Evolutionary conservation across 2,888 invertebrate genomes (phyloP), one percentile per base, ranked within the genome.

Genomic region (Drosophila neonasuta): DNA sequence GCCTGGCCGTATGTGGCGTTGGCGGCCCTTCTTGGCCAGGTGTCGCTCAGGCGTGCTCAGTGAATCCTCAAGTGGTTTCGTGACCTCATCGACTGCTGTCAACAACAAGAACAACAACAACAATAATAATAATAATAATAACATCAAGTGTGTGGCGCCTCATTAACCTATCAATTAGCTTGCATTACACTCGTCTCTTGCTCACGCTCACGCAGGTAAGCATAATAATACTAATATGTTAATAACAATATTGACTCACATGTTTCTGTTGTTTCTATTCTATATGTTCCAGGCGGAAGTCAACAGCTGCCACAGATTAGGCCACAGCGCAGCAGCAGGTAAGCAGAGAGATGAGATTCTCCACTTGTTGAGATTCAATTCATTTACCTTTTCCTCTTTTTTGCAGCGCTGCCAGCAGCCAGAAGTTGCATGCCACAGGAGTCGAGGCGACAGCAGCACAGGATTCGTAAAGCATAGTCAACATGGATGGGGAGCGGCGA

Each of bases 401-500:
- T 24, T 24, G 24, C 24, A 69, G 70, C 17, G 68, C 68, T 62
- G 68, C 61, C 34, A 39, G 36, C 10, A 44, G 20, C 17, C 17
- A 13, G 11, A 10, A 60, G 60, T 67, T 74, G 74, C 67, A 74
- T 74, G 74, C 67, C 39, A 34, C 42, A 56, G 44, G 46, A 36
- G 36, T 36, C 36, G 48, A 48, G 15, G 24, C 24, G 8, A 17
- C 13, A 41, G 24, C 34, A 45, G 52, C 36, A 54, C 61, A 48
- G 54, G 50, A 42, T 24, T 34, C 17, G 20, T 55, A 36, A 61
- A 54, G 59, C 66, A 58, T 48, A 45, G 20, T 46, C 32, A 61
- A 51, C 41, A 81, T 81, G 81, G 85, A 81, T 68, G 81, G 74
- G 66, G 81, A 81, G 80, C 78, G 81, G 68, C 67, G 85, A 68